Percentiles rank a stretch among this genome's conserved stretches.
Conservation (phyloP, 2,113 vertebrate species). For the Apistogramma diplotaenia region DNA sequence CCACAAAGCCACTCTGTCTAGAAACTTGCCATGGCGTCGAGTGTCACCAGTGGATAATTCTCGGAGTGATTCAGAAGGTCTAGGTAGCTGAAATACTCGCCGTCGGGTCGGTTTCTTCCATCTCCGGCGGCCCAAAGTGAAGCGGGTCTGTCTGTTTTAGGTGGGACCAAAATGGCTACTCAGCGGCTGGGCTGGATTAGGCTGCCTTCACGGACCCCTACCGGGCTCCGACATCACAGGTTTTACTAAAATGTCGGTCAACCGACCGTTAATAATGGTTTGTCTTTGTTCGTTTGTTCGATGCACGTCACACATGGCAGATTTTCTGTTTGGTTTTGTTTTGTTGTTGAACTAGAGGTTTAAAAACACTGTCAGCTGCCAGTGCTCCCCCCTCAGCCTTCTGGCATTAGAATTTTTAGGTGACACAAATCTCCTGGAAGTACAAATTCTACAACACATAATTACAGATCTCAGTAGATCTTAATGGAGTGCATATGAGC, state of each 20-base stretch:
- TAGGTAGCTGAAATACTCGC: slow-evolving; percentile 25
- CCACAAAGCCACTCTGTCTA: neutral
- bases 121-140: slow-evolving; percentile 67
- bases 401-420: too few relatives aligned
- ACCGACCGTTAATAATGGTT: neutral
- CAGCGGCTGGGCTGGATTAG: slow-evolving; percentile 70
- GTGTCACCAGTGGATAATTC: neutral
- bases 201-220: slow-evolving; percentile 43
- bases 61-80: slow-evolving; percentile 10
- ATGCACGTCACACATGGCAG: neutral
- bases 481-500: too few relatives aligned
- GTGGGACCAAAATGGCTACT: slow-evolving; percentile 93
- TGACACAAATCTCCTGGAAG: too few relatives aligned
- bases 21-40: slow-evolving; percentile 26
- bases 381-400: too few relatives aligned
- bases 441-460: too few relatives aligned
- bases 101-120: slow-evolving; percentile 70
- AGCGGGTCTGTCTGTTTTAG: slow-evolving; percentile 61
- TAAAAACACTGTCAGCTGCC: neutral
- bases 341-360: neutral
- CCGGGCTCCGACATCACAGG: slow-evolving; percentile 12
- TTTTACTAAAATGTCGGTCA: neutral
- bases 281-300: neutral
- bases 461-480: too few relatives aligned
- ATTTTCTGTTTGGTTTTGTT: neutral